A percentile compares a stretch with the other conserved stretches of the same genome.
phyloP scores from a whole-genome alignment of 2,888 invertebrate genomes.

The Harmothoe impar region DNA sequence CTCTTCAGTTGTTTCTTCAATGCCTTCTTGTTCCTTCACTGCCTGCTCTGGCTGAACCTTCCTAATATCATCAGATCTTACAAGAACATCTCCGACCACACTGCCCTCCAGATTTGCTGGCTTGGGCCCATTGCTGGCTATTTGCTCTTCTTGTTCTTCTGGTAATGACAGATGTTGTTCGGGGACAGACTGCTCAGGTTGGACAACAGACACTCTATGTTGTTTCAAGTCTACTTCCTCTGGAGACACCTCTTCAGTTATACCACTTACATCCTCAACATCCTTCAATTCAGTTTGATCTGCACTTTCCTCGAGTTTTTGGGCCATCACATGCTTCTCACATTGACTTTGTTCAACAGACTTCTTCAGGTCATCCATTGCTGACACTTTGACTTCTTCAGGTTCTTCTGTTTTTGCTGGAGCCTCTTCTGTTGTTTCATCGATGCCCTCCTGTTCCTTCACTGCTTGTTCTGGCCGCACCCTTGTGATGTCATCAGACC shows the following conservation, averaged over 20 bases:
- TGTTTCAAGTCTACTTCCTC: not conserved
- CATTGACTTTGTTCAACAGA: too few relatives aligned
- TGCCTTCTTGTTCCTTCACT: not conserved
- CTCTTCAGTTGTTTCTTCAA: not conserved
- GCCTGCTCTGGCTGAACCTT: not conserved
- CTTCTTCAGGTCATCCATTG: too few relatives aligned
- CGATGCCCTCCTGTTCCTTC: not conserved
- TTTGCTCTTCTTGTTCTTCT: not conserved
- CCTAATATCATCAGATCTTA: not conserved
- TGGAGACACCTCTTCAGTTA: too few relatives aligned
- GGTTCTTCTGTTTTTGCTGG: not conserved
- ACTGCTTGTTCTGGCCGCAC: not conserved
- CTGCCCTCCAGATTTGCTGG: not conserved
- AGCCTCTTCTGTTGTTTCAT: not conserved
- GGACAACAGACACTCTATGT: not conserved
- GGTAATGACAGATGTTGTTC: not conserved
- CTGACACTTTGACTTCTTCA: too few relatives aligned
- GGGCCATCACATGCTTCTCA: too few relatives aligned
- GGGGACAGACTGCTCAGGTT: not conserved
- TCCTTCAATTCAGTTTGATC: not conserved
- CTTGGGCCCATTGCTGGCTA: not conserved
- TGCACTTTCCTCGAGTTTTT: not conserved
- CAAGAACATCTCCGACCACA: not conserved
- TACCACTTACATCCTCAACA: not conserved
- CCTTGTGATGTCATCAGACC: not conserved